Base-by-base conservation (phyloP, 2,113 vertebrate genomes). In the Albula glossodonta region DNA sequence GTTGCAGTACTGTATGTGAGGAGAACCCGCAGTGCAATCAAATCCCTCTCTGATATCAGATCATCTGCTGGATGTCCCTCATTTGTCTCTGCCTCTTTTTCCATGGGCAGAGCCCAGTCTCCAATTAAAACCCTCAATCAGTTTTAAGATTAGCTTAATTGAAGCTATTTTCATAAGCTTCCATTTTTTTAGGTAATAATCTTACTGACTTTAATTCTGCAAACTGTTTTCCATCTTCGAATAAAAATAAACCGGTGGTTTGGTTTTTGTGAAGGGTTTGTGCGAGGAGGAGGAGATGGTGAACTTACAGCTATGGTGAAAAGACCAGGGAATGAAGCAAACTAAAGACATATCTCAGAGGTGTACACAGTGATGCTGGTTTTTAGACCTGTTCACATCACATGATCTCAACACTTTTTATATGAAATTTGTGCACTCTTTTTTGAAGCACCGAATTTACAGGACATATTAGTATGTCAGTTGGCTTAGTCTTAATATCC, bases 111-210 rank as follows among this genome's bases (percentile, higher is more conserved):
- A 92, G 92, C 92, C 91, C 93, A 92, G 82, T 91, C 86, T 91
- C 94, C 95, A 95, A 95, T 96, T 96, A 96, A 95, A 95, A 94
- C 90, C 93, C 92, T 95, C 95, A 95, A 95, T 96, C 95, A 96
- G 93, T 92, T 93, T 92, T 92, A 89, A 94, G 95, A 96, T 96
- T 94, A 95, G 93, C 93, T 92, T 96, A 95, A 96, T 95, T 94
- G 95, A 93, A 78, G 92, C 89, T 93, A 92, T 93, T 93, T 95
- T 93, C 94, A 94, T 94, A 93, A 93, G 93, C 93, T 92, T 90
- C 89, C 89, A 91, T 90, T 88, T 92, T 93, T 92, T 88, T 93
- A 91, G 94, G 31, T 41, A 94, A 94, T 94, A 85, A 93, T 93
- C 95, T 91, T 90, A 92, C 91, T 89, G 88, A 90, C 89, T 86